A percentile compares a stretch with the other conserved stretches of the same genome.
Conservation (phyloP, 2,888 invertebrate genomes). For the Steromphala cineraria region DNA sequence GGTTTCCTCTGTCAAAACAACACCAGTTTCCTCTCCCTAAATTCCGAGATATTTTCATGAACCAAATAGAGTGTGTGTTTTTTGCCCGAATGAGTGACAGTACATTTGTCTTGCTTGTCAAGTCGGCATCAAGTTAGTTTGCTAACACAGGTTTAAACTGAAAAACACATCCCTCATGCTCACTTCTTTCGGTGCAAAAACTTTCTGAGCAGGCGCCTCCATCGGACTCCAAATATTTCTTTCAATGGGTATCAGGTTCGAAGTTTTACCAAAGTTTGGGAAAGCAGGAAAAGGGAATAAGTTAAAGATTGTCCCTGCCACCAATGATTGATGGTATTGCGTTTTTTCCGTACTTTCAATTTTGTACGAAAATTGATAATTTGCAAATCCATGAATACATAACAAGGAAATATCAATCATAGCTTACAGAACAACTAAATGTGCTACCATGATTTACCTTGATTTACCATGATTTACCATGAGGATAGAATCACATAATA, state of each 20-base stretch:
- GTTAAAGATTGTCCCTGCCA: too few relatives aligned
- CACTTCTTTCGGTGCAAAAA: neutral
- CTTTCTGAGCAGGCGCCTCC: neutral
- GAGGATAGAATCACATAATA: too few relatives aligned
- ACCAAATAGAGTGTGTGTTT: neutral
- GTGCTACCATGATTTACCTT: too few relatives aligned
- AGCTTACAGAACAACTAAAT: too few relatives aligned
- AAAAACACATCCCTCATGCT: neutral
- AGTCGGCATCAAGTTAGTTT: neutral
- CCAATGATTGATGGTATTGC: too few relatives aligned
- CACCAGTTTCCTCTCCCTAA: neutral
- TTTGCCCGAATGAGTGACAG: neutral
- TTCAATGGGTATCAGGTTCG: neutral
- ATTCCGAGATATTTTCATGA: slow-evolving; percentile 1
- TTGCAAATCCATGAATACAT: too few relatives aligned
- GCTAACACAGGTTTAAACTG: neutral
- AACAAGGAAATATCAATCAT: too few relatives aligned
- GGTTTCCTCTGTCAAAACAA: neutral
- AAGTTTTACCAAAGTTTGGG: neutral
- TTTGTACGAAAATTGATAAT: too few relatives aligned
- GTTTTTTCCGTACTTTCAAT: too few relatives aligned
- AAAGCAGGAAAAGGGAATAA: too few relatives aligned
- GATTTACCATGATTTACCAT: too few relatives aligned
- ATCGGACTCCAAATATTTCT: neutral
- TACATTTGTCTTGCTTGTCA: slow-evolving; percentile 1